Base-by-base conservation (phyloP, 1,140 invertebrate genomes). In the Ooceraea biroi region DNA sequence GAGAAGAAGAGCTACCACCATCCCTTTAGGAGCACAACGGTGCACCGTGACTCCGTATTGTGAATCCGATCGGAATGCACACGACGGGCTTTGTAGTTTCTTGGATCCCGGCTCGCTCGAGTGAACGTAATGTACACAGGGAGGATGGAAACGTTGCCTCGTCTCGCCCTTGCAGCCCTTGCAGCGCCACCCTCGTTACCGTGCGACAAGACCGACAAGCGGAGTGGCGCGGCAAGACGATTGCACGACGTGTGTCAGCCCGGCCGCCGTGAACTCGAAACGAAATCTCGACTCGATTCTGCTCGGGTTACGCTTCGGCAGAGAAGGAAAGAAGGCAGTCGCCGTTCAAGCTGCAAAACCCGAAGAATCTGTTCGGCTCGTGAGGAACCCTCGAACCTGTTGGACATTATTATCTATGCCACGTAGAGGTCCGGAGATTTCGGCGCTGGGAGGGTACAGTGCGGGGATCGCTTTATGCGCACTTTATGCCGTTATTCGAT, bases 371-470 rank as follows among this genome's bases (percentile, higher is more conserved):
- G 52, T 22, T 30, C 25, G 46, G 19, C 46, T 66, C 30, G 63
- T 50, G 65, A 58, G 30, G 22, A 71, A 27, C 65, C 69, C 17
- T 46, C 48, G 66, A 71, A 80, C 65, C 65, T 80, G 76, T 80
- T 80, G 76, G 76, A 80, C 76, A 80, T 69, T 80, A 80, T 80
- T 80, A 80, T 71, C 65, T 80, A 58, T 58, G 76, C 76, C 50
- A 69, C 50, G 65, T 69, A 71, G n/a, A 5, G n/a, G 52, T 7
- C 36, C 12, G 22, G 63, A 17, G 25, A 69, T 57, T 55, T 55
- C 57, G 44, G 55, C 0, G 76, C 12, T 19, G 8, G 30, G 14
- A 58, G 65, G 10, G n/a, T 22, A 58, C 36, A 41, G 69, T 14
- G 30, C 5, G 3, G 36, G 50, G n/a, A 30, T 30, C 36, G 22